These are phyloP conservation scores for Mythimna lalbum DNA, from an alignment of 2,888 invertebrate species.

Conservation along the genomic window DNA sequence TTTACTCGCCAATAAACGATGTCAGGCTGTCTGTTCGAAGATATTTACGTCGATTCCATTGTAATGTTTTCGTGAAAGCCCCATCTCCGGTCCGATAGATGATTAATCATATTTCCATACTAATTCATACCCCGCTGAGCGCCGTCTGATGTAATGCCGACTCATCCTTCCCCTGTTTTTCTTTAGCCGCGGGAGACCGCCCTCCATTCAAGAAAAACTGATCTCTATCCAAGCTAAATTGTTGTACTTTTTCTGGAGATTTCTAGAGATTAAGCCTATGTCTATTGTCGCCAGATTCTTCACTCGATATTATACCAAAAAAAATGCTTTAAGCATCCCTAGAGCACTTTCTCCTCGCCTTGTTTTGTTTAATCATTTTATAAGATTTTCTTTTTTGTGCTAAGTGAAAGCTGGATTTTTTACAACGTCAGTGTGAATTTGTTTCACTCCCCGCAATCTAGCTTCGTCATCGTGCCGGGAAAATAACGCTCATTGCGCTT, in stretches of 20 bases:
- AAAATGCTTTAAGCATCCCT: slow-evolving; percentile 11
- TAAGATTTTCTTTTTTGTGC: slow-evolving; percentile 7
- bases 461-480: slow-evolving; percentile 28
- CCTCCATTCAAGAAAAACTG: slow-evolving; percentile 38
- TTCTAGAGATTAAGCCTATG: slow-evolving; percentile 13
- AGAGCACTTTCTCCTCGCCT: slow-evolving; percentile 7
- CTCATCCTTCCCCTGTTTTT: slow-evolving; percentile 47
- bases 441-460: slow-evolving; percentile 10
- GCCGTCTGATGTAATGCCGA: slow-evolving; percentile 47
- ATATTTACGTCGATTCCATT: slow-evolving; percentile 41
- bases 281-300: slow-evolving; percentile 21
- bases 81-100: slow-evolving; percentile 40
- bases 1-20: slow-evolving; percentile 17
- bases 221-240: slow-evolving; percentile 39
- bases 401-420: slow-evolving; percentile 19
- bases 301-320: slow-evolving; percentile 20
- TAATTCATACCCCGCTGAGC: slow-evolving; percentile 58
- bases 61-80: slow-evolving; percentile 44
- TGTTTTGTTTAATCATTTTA: slow-evolving; percentile 29
- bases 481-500: slow-evolving; percentile 35
- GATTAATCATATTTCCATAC: slow-evolving; percentile 60
- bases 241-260: slow-evolving; percentile 25
- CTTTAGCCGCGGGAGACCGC: slow-evolving; percentile 35
- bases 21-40: slow-evolving; percentile 20
- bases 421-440: slow-evolving; percentile 20